A percentile compares a stretch with the other conserved stretches of the same genome.
These are phyloP conservation scores for Dunckerocampus dactyliophorus DNA, from an alignment of 2,113 vertebrate species.

Conservation along the genomic window DNA sequence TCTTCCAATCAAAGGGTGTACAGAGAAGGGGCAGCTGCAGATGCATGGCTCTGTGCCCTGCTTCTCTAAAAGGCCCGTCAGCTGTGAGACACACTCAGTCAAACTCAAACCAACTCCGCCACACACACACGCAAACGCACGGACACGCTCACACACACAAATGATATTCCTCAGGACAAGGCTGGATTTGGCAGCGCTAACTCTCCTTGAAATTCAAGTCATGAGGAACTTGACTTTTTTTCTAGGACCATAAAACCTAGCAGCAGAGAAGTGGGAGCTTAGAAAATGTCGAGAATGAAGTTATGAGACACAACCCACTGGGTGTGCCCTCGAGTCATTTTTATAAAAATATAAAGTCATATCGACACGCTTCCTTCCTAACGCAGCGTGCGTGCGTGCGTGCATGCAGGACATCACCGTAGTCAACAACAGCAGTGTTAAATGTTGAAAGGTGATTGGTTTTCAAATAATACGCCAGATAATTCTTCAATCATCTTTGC, in stretches of 20 bases:
- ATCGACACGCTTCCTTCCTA: slow-evolving; percentile 6
- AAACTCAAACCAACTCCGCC: slow-evolving; percentile 10
- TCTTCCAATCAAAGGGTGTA: slow-evolving; percentile 67
- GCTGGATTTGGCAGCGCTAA: slow-evolving; percentile 9
- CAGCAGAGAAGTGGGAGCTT: slow-evolving; percentile 4
- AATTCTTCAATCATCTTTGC: too few relatives aligned
- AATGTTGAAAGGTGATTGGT: neutral
- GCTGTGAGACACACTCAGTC: slow-evolving; percentile 53
- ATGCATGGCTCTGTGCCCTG: slow-evolving; percentile 64
- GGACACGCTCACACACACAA: slow-evolving; percentile 11
- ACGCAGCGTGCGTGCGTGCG: neutral
- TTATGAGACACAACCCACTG: slow-evolving; percentile 1
- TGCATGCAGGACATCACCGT: neutral
- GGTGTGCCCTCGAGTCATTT: slow-evolving; percentile 21
- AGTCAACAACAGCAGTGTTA: neutral
- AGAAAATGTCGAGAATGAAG: neutral
- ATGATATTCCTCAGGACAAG: slow-evolving; percentile 1
- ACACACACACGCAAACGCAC: slow-evolving; percentile 20
- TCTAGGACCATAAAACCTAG: slow-evolving; percentile 5
- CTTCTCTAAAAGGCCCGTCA: slow-evolving; percentile 57
- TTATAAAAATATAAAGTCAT: slow-evolving; percentile 24
- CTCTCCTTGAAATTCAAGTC: slow-evolving; percentile 13
- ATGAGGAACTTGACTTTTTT: neutral
- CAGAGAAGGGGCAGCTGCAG: slow-evolving; percentile 74
- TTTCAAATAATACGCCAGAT: neutral